Conservation (phyloP, 1,140 invertebrate genomes). For the Diorhabda carinulata region DNA sequence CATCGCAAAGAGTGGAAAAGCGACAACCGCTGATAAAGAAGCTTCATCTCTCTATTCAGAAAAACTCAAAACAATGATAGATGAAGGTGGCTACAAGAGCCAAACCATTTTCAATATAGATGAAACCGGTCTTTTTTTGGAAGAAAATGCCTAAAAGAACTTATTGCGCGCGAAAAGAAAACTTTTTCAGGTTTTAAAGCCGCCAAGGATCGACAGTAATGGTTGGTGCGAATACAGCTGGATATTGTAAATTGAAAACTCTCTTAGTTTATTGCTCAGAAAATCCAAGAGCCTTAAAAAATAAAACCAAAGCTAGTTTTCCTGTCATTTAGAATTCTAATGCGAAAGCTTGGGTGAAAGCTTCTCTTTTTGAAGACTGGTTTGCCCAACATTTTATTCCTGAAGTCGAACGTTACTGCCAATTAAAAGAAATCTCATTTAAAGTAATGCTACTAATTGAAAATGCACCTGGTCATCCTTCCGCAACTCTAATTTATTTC, state of each 20-base stretch:
- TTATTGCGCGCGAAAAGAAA: conserved; percentile 36
- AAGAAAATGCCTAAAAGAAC: not conserved
- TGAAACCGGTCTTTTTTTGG: conserved; percentile 7
- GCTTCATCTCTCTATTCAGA: not conserved
- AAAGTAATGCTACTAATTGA: conserved; percentile 39
- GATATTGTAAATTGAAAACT: conserved; percentile 48
- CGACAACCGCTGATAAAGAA: conserved; percentile 41
- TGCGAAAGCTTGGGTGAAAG: conserved; percentile 45
- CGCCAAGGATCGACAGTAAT: conserved; percentile 41
- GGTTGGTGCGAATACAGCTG: conserved; percentile 45
- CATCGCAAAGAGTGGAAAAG: conserved; percentile 43
- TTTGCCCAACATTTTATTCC: conserved; percentile 32
- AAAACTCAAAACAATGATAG: no score
- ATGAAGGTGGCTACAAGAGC: no score
- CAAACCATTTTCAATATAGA: conserved; percentile 29
- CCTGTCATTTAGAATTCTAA: conserved; percentile 46
- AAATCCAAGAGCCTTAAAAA: conserved; percentile 37
- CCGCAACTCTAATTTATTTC: conserved; percentile 13
- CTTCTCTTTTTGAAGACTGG: conserved; percentile 28
- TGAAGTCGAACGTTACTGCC: conserved; percentile 28
- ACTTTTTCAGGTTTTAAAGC: conserved; percentile 42
- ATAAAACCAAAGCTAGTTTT: conserved; percentile 37
- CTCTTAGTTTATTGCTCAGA: conserved; percentile 45
- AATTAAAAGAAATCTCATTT: conserved; percentile 18
- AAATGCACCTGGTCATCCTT: conserved; percentile 39